A percentile compares a stretch with the other conserved stretches of the same genome.
Evolutionary conservation across 2,113 vertebrate species (phyloP).

Genomic region (Leuciscus idus): DNA sequence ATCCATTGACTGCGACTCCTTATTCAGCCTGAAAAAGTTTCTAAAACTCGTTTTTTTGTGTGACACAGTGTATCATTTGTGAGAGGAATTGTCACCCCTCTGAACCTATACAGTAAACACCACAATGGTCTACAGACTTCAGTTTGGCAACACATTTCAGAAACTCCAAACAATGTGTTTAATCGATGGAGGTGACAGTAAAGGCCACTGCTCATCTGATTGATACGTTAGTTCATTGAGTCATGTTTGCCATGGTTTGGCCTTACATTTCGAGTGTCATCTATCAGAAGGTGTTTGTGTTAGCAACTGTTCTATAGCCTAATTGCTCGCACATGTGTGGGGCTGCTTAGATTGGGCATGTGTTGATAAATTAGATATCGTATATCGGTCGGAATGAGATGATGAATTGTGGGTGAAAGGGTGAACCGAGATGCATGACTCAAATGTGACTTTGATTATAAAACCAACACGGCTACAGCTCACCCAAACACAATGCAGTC

Average conservation of each 20-base stretch:
- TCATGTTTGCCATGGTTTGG: constrained; percentile 26
- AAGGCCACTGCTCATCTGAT: constrained; percentile 29
- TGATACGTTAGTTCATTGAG: constrained; percentile 3
- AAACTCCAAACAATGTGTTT: constrained; percentile 5
- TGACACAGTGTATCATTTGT: neutral
- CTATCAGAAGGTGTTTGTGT: constrained; percentile 46
- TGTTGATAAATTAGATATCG: constrained; percentile 60
- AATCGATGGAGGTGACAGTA: constrained; percentile 24
- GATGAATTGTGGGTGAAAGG: constrained; percentile 60
- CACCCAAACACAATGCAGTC: constrained; percentile 16
- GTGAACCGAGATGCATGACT: constrained; percentile 38
- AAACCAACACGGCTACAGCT: neutral
- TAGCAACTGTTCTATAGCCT: constrained; percentile 42
- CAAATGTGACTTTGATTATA: constrained; percentile 53
- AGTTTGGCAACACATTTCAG: constrained; percentile 27
- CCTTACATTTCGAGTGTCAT: constrained; percentile 31
- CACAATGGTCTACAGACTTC: constrained; percentile 15
- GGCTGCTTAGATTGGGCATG: constrained; percentile 39
- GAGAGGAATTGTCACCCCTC: constrained; percentile 31
- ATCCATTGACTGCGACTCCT: neutral
- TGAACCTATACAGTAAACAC: constrained; percentile 27
- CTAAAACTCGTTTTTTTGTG: constrained; percentile 1
- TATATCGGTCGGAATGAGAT: constrained; percentile 56
- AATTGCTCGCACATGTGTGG: constrained; percentile 56
- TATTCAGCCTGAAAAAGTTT: neutral